Evolutionary conservation across 2,888 invertebrate species (phyloP).

Genomic region (Drosophila basisetae): DNA sequence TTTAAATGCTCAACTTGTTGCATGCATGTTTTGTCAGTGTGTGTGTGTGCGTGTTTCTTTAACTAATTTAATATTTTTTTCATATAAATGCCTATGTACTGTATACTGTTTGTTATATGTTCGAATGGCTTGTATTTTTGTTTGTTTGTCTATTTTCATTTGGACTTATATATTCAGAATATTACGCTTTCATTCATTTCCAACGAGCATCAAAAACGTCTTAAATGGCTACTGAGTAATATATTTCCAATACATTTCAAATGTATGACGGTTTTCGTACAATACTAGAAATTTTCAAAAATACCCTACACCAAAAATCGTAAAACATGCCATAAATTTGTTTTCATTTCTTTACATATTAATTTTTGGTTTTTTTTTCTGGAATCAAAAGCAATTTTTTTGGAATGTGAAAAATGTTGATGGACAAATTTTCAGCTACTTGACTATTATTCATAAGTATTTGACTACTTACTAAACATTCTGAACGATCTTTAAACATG

Average conservation of each 20-base stretch:
- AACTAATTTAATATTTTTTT: conserved; percentile 45
- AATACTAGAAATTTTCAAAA: conserved; percentile 47
- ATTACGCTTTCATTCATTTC: conserved; percentile 35
- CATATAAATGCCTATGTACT: conserved; percentile 66
- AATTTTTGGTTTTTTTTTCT: conserved; percentile 9
- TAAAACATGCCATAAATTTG: conserved; percentile 33
- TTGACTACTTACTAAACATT: conserved; percentile 40
- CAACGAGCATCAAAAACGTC: conserved; percentile 47
- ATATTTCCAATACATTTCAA: conserved; percentile 65
- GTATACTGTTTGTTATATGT: conserved; percentile 39
- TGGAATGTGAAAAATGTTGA: conserved; percentile 35
- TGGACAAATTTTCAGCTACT: conserved; percentile 56
- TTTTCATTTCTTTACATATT: conserved; percentile 4
- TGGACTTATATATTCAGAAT: conserved; percentile 54
- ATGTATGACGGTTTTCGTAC: conserved; percentile 51
- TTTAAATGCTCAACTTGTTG: conserved; percentile 76
- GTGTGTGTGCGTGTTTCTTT: conserved; percentile 30
- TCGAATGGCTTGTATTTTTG: conserved; percentile 44
- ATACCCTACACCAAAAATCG: conserved; percentile 46
- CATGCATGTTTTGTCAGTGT: conserved; percentile 54
- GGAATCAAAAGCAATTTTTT: conserved; percentile 20
- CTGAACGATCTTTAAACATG: conserved; percentile 37
- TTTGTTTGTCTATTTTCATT: conserved; percentile 17
- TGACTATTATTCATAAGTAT: conserved; percentile 42
- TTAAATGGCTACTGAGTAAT: conserved; percentile 39